phyloP scores from a whole-genome alignment of 2,888 invertebrate species.

The Cybosia mesomella region DNA sequence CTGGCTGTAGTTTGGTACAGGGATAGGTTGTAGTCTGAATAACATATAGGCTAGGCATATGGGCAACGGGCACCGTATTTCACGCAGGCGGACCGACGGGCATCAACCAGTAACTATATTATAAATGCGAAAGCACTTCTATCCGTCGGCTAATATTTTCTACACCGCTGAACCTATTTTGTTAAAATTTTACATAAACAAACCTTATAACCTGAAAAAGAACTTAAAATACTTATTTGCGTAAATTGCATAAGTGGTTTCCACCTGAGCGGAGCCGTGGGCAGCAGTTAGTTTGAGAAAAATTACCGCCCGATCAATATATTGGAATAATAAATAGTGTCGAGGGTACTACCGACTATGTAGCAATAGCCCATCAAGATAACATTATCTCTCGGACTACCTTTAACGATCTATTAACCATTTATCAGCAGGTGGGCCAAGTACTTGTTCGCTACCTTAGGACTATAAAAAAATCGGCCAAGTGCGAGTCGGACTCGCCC shows the following conservation, averaged over 20 bases:
- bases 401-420: not conserved
- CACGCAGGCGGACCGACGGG: too few species aligned
- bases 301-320: not conserved
- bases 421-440: not conserved
- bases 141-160: not conserved
- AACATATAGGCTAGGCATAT: too few species aligned
- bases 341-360: not conserved
- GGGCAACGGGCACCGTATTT: too few species aligned
- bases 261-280: not conserved
- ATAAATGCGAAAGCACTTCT: not conserved
- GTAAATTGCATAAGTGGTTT: not conserved
- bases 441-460: not conserved
- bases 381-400: not conserved
- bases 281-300: not conserved
- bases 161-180: too few species aligned
- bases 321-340: not conserved
- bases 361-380: not conserved
- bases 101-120: too few species aligned
- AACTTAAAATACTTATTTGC: not conserved
- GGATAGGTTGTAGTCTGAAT: too few species aligned
- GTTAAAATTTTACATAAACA: not conserved
- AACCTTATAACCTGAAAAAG: not conserved
- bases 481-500: too few species aligned
- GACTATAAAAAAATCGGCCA: too few species aligned
- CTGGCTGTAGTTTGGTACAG: too few species aligned